phyloP scores from a whole-genome alignment of 2,797 vertebrate species.

The Sylvia borin region DNA sequence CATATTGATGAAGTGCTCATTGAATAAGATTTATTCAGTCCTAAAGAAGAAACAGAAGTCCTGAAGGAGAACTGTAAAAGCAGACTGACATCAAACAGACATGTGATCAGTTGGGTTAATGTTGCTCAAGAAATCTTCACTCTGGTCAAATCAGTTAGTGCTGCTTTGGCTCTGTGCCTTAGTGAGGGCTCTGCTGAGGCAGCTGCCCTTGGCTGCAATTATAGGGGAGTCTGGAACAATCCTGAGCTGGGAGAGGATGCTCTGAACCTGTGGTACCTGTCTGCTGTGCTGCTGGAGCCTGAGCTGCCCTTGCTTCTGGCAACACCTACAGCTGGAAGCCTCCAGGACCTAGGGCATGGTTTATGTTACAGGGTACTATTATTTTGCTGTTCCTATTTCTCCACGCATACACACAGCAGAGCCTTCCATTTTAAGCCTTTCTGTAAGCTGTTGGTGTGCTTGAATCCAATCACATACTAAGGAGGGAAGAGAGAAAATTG shows the following conservation, averaged over 20 bases:
- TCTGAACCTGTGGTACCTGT: accelerated
- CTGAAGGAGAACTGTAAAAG: not conserved
- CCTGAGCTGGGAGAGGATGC: not conserved
- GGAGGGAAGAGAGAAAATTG: not conserved
- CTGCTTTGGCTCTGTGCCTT: not conserved
- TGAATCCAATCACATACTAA: not conserved
- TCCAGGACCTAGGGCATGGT: no score
- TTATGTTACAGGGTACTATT: not conserved
- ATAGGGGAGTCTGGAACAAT: not conserved
- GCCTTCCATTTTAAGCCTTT: not conserved
- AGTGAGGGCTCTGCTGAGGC: not conserved
- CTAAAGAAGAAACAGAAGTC: not conserved
- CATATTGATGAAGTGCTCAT: not conserved
- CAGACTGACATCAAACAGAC: not conserved
- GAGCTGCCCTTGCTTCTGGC: not conserved
- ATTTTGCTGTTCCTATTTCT: not conserved
- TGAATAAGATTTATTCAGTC: not conserved
- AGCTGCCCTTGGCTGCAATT: not conserved
- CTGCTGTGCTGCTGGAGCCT: not conserved
- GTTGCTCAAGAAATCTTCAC: not conserved
- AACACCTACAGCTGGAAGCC: not conserved
- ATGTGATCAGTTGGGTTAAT: not conserved
- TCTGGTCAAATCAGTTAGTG: accelerated
- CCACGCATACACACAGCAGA: accelerated
- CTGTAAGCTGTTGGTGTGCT: not conserved